These are phyloP conservation scores for Drosophila teissieri DNA, from an alignment of 1,140 invertebrate genomes.

Conservation along the genomic window DNA sequence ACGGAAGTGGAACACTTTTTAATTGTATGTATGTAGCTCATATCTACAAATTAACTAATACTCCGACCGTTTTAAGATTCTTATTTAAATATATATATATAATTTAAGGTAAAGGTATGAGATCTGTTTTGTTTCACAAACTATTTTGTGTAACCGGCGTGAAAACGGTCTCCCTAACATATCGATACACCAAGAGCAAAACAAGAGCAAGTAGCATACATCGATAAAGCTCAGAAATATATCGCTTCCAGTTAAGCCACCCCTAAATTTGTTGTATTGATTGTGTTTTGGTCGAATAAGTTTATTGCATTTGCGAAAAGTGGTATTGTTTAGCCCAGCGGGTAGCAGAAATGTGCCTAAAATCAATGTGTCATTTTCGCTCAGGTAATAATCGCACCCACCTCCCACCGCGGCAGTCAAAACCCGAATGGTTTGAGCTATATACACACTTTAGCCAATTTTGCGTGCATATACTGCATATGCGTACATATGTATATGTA, in stretches of 20 bases:
- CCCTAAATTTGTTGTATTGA: conserved; percentile 69
- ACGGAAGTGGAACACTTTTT: too few relatives aligned
- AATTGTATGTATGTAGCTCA: too few relatives aligned
- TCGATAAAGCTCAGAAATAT: neutral
- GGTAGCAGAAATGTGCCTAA: conserved; percentile 40
- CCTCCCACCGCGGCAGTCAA: neutral
- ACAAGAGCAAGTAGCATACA: neutral
- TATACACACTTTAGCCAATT: conserved; percentile 31
- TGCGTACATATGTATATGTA: conserved; percentile 21
- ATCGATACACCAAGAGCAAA: neutral
- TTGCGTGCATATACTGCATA: conserved; percentile 19
- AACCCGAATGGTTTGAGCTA: neutral
- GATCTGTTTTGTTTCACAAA: neutral
- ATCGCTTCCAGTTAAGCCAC: conserved; percentile 19
- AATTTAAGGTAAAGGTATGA: too few relatives aligned
- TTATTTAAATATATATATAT: too few relatives aligned
- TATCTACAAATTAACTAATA: too few relatives aligned
- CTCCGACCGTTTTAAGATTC: too few relatives aligned
- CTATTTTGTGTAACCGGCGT: neutral
- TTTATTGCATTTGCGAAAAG: conserved; percentile 67
- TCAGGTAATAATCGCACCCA: conserved; percentile 30
- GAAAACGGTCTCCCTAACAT: neutral
- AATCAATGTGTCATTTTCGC: conserved; percentile 34
- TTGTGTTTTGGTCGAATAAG: conserved; percentile 67
- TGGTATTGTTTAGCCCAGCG: conserved; percentile 49